Evolutionary conservation across 2,113 vertebrate species (phyloP).

Genomic region (Montifringilla adamsi): DNA sequence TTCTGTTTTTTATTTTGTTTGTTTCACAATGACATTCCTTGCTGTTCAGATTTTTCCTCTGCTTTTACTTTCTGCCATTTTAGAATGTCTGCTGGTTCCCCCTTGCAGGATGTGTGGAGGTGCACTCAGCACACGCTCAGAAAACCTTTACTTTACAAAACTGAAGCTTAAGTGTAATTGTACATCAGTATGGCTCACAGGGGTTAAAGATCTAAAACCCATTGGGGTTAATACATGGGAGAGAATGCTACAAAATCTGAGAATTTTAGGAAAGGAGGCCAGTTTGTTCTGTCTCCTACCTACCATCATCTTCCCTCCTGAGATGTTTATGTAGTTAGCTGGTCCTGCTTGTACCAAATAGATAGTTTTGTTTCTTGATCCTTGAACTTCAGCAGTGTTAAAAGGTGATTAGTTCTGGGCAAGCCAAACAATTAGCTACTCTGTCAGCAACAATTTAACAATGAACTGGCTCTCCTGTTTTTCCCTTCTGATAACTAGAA

Average conservation of each 20-base stretch:
- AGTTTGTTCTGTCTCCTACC: background rate
- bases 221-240: background rate
- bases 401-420: background rate
- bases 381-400: background rate
- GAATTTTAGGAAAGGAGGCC: background rate
- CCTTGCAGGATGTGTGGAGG: background rate
- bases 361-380: background rate
- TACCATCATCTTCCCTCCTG: background rate
- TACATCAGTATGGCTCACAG: background rate
- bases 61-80: background rate
- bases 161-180: background rate
- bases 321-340: background rate
- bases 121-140: background rate
- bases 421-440: background rate
- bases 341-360: background rate
- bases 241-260: background rate
- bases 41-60: background rate
- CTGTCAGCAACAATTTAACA: background rate
- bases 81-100: background rate
- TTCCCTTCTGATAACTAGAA: background rate
- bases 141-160: background rate
- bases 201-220: background rate
- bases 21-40: background rate
- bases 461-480: background rate
- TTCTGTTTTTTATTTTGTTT: background rate